Evolutionary conservation across 2,888 invertebrate species (phyloP).

Genomic region (Flexamia atlantica): DNA sequence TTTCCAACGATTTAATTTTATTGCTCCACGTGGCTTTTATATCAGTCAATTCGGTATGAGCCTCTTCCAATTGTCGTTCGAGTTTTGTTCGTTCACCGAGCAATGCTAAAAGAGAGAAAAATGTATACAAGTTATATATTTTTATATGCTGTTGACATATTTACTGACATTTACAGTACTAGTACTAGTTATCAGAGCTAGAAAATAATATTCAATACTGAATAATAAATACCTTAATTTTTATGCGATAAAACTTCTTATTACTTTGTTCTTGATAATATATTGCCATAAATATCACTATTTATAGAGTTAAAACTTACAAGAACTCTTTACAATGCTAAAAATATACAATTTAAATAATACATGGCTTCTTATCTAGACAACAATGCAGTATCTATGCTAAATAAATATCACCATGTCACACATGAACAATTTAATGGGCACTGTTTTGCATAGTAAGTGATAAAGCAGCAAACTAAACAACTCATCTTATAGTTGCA

Average conservation of each 20-base stretch:
- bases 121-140: no score
- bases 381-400: conserved; percentile 36
- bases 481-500: no score
- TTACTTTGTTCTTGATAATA: no score
- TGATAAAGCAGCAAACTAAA: neutral
- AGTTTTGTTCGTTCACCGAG: conserved; percentile 82
- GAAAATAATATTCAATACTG: neutral
- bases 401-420: neutral
- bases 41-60: conserved; percentile 91
- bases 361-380: conserved; percentile 1
- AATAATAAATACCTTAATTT: neutral
- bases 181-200: no score
- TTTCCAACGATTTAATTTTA: conserved; percentile 91
- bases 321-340: no score
- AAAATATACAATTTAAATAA: neutral
- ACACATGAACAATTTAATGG: neutral
- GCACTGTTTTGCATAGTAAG: neutral
- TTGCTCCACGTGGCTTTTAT: conserved; percentile 96
- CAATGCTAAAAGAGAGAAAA: conserved; percentile 72
- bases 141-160: no score
- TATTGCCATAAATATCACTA: no score
- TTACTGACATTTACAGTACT: no score
- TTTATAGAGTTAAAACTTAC: no score
- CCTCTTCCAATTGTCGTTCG: conserved; percentile 89
- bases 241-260: no score